Evolutionary conservation across 1,140 invertebrate genomes (phyloP), one percentile per base, ranked within the genome.

Genomic region (Sinonovacula constricta): DNA sequence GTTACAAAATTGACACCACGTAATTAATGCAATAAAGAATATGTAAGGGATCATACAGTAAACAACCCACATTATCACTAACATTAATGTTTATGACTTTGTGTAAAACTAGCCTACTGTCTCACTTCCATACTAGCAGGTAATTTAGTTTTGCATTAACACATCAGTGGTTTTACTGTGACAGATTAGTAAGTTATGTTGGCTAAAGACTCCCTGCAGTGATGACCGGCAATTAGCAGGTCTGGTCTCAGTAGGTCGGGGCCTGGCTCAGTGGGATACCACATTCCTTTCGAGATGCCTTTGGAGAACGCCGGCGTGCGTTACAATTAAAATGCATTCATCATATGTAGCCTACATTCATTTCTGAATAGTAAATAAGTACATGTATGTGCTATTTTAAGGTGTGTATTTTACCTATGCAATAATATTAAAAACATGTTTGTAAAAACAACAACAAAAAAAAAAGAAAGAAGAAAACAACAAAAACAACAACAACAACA

Each of bases 11-110:
- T n/a, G n/a, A 10, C 39, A 45, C 39, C 39, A 10, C 7, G 39
- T 45, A 45, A 45, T 45, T 45, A 45, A 45, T 45, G 39, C 39
- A 45, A 45, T 45, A 45, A 45, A 45, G n/a, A 45, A 45, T 45
- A 45, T 45, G 39, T 45, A 45, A 45, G 39, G 39, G 7, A 45
- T 45, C 39, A 45, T 45, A 45, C 39, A 45, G 39, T 45, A 45
- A 45, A 45, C 39, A 45, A 45, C 39, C 39, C 39, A 45, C 39
- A 45, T 45, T 45, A 45, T 45, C 39, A 45, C 39, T 45, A 45
- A 45, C 39, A 45, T 45, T 45, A 45, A 45, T 45, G 39, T 45
- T 45, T 45, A 45, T 45, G 39, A 18, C 39, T 45, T 45, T 45
- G 39, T 45, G 39, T 45, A 45, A 10, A 45, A 45, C 39, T 45